Evolutionary conservation across 2,888 invertebrate species (phyloP).

Genomic region (Acleris emargana): DNA sequence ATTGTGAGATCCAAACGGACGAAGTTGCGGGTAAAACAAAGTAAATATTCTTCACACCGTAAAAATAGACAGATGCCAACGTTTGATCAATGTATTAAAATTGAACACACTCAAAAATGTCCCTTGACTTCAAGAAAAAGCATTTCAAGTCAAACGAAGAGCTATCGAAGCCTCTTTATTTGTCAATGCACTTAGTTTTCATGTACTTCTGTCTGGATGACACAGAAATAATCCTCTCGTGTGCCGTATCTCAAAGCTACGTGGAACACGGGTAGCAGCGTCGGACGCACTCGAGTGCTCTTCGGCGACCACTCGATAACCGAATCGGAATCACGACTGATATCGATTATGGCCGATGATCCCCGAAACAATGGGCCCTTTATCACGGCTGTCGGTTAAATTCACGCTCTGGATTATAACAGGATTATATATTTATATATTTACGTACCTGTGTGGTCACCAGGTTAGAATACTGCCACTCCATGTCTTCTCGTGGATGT

Average conservation of each 20-base stretch:
- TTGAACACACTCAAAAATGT: too few species aligned
- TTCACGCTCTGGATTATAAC: constrained; percentile 32
- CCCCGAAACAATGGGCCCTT: constrained; percentile 58
- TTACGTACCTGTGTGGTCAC: too few species aligned
- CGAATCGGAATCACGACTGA: constrained; percentile 65
- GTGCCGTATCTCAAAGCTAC: constrained; percentile 50
- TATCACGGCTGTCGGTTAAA: constrained; percentile 45
- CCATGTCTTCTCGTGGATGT: too few species aligned
- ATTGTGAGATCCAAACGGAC: too few species aligned
- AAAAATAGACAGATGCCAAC: too few species aligned
- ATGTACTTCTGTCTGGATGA: constrained; percentile 12
- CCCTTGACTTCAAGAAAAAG: background rate
- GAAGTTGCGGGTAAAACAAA: too few species aligned
- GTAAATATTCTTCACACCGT: too few species aligned
- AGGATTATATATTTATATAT: constrained; percentile 26
- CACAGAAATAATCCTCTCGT: constrained; percentile 4
- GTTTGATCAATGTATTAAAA: too few species aligned
- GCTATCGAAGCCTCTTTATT: background rate
- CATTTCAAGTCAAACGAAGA: background rate
- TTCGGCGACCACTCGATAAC: constrained; percentile 61
- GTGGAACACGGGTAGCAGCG: constrained; percentile 51
- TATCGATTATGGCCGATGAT: constrained; percentile 59
- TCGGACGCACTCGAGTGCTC: constrained; percentile 57
- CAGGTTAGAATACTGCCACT: too few species aligned
- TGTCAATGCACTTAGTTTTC: constrained; percentile 1